These are phyloP conservation scores for Drosophila stalkeri DNA, from an alignment of 2,888 invertebrate species.

Conservation along the genomic window DNA sequence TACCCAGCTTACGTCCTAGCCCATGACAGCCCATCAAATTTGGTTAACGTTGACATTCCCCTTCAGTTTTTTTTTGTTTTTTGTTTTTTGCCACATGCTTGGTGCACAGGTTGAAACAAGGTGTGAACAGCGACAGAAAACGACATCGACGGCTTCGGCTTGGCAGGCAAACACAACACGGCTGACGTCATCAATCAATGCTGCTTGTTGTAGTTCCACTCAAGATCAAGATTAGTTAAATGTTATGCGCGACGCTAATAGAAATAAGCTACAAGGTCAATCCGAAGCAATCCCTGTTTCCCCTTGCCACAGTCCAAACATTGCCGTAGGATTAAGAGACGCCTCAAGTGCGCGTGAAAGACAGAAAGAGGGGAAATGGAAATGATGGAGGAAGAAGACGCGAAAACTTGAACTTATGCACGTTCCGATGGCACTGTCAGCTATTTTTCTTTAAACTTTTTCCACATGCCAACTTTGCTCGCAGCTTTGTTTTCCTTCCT, in stretches of 20 bases:
- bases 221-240: slow-evolving; percentile 9
- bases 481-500: slow-evolving; percentile 47
- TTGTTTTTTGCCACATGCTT: neutral
- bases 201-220: too few species aligned
- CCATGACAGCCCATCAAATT: slow-evolving; percentile 42
- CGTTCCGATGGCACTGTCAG: slow-evolving; percentile 69
- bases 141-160: slow-evolving; percentile 9
- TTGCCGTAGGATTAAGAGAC: neutral
- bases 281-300: neutral
- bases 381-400: neutral
- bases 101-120: slow-evolving; percentile 9
- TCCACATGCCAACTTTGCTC: slow-evolving; percentile 65
- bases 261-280: slow-evolving; percentile 5
- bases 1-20: neutral
- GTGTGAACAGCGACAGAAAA: slow-evolving; percentile 23
- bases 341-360: slow-evolving; percentile 32
- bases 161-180: neutral
- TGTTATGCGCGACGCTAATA: slow-evolving; percentile 2
- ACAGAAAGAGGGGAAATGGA: neutral
- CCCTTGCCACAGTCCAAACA: neutral
- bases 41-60: slow-evolving; percentile 39
- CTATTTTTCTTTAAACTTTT: slow-evolving; percentile 65
- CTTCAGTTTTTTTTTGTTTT: neutral
- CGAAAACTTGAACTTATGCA: slow-evolving; percentile 65
- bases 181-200: slow-evolving; percentile 10